Conservation (phyloP, 2,888 invertebrate species). For the Drosophila atroscutellata region DNA sequence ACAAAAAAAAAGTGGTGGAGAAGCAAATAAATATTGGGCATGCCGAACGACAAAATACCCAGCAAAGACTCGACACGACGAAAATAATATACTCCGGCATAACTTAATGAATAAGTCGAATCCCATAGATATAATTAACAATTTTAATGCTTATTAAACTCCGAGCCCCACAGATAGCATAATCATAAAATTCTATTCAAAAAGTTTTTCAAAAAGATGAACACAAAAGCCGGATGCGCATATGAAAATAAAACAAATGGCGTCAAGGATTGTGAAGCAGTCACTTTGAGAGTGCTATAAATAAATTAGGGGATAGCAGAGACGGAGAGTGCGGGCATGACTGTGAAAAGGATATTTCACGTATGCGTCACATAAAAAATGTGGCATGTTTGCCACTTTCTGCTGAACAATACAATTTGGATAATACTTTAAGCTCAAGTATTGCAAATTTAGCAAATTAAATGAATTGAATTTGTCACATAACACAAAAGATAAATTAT, state of each 20-base stretch:
- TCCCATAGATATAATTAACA: background rate
- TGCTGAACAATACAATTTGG: slow-evolving; percentile 3
- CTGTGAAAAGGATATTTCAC: slow-evolving; percentile 41
- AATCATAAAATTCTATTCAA: background rate
- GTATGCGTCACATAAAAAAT: slow-evolving; percentile 57
- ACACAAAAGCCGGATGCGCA: slow-evolving; percentile 24
- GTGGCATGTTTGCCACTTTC: slow-evolving; percentile 51
- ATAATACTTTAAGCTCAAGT: slow-evolving; percentile 6
- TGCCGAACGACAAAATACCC: slow-evolving; percentile 17
- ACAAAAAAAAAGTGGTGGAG: slow-evolving; percentile 37
- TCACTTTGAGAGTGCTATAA: slow-evolving; percentile 58
- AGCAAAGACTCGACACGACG: background rate
- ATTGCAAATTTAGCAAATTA: too few species aligned
- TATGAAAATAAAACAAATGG: slow-evolving; percentile 41
- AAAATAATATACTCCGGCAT: background rate
- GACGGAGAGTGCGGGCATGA: background rate
- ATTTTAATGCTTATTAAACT: background rate
- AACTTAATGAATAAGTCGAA: background rate
- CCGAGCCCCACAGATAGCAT: background rate
- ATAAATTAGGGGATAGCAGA: slow-evolving; percentile 22
- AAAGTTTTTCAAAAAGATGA: slow-evolving; percentile 8
- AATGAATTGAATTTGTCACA: background rate
- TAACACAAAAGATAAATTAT: background rate
- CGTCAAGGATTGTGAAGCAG: slow-evolving; percentile 50
- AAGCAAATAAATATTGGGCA: background rate